These are phyloP conservation scores for Cantharis flavilabris DNA, from an alignment of 2,888 invertebrate species.

Conservation along the genomic window DNA sequence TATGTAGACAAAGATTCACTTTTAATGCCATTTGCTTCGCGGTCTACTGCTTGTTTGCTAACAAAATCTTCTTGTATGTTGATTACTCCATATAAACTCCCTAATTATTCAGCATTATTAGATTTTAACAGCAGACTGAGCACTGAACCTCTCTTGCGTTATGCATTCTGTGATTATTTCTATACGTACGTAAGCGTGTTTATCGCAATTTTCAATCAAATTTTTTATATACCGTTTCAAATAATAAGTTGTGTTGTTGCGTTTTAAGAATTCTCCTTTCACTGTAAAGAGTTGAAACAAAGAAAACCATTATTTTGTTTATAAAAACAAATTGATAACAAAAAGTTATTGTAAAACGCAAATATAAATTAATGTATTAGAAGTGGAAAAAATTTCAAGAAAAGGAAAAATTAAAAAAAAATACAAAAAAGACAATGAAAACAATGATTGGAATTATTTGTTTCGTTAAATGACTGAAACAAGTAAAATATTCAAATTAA, in stretches of 20 bases:
- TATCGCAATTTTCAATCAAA: slow-evolving; percentile 8
- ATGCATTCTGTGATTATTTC: slow-evolving; percentile 11
- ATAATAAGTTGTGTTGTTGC: background rate
- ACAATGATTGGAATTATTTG: background rate
- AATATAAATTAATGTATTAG: too few relatives aligned
- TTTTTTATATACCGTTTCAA: slow-evolving; percentile 7
- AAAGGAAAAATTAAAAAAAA: too few relatives aligned
- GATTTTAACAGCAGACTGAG: slow-evolving; percentile 18
- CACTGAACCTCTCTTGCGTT: slow-evolving; percentile 11
- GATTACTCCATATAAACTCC: slow-evolving; percentile 15
- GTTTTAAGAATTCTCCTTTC: background rate
- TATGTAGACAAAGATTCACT: slow-evolving; percentile 5
- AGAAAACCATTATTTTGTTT: background rate
- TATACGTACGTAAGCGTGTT: background rate
- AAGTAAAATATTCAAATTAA: too few relatives aligned
- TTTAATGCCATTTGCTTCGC: slow-evolving; percentile 6
- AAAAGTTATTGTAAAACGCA: too few relatives aligned
- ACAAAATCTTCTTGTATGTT: slow-evolving; percentile 4
- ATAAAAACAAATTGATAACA: background rate
- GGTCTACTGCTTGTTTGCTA: slow-evolving; percentile 3
- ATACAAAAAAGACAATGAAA: background rate
- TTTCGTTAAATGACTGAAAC: background rate
- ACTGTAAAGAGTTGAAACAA: background rate
- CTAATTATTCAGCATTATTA: slow-evolving; percentile 25
- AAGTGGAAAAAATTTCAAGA: too few relatives aligned